Evolutionary conservation across 2,888 invertebrate genomes (phyloP).

Genomic region (Lochmaea crataegi): DNA sequence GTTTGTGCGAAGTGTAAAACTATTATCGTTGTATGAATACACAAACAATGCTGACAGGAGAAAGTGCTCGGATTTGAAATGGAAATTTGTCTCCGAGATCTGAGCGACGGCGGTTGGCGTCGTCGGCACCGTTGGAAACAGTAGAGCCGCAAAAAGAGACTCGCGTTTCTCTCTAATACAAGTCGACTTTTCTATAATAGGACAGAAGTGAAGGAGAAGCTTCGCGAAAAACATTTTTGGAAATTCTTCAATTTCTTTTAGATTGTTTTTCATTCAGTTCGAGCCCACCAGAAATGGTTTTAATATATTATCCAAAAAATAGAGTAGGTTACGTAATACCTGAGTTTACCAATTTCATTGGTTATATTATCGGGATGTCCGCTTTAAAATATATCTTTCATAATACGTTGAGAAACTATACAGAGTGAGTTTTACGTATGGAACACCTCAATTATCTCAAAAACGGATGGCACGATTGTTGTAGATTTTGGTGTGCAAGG

Average conservation of each 20-base stretch:
- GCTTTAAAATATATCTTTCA: too few relatives aligned
- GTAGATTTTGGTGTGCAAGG: too few relatives aligned
- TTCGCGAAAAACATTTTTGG: background rate
- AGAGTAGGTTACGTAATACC: too few relatives aligned
- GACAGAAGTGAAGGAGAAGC: background rate
- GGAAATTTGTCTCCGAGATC: slow-evolving; percentile 28
- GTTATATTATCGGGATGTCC: too few relatives aligned
- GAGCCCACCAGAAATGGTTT: background rate
- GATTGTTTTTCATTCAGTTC: background rate
- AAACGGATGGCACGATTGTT: too few relatives aligned
- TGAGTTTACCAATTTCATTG: background rate
- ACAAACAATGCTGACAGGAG: slow-evolving; percentile 32
- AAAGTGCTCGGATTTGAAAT: slow-evolving; percentile 30
- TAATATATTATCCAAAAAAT: background rate
- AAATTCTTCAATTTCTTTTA: background rate
- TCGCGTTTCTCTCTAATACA: background rate
- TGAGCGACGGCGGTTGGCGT: slow-evolving; percentile 8
- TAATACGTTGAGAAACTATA: too few relatives aligned
- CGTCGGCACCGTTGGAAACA: background rate
- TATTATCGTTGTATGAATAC: slow-evolving; percentile 26
- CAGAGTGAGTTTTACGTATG: too few relatives aligned
- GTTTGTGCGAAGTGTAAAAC: slow-evolving; percentile 24
- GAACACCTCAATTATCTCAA: too few relatives aligned
- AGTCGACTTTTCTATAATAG: background rate
- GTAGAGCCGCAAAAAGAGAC: background rate